A percentile compares a stretch with the other conserved stretches of the same genome.
Evolutionary conservation across 2,797 vertebrate genomes (phyloP).

Genomic region (Cirrhinus molitorella): DNA sequence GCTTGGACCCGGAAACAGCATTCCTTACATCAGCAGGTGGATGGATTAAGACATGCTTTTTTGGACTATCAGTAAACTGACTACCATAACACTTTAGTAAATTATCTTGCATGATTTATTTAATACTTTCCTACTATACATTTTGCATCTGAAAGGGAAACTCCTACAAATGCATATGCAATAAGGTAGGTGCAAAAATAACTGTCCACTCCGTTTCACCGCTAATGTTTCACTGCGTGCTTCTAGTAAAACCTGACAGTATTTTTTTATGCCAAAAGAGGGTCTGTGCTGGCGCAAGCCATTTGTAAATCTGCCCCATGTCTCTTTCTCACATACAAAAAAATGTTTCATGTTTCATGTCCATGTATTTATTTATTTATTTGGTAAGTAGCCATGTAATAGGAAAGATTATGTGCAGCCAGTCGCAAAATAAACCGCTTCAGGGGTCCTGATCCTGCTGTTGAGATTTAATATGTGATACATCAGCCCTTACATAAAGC

Average conservation of each 20-base stretch:
- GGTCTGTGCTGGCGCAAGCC: background rate
- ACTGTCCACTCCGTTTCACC: background rate
- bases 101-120: background rate
- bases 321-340: constrained; percentile 16
- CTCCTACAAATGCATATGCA: background rate
- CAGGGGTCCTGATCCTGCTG: background rate
- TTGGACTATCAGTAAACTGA: background rate
- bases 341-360: background rate
- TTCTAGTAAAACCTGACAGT: background rate
- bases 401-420: background rate
- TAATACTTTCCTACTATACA: background rate
- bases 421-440: background rate
- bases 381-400: background rate
- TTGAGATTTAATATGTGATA: constrained; percentile 2
- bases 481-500: background rate
- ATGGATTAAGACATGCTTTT: background rate
- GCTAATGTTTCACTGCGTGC: background rate
- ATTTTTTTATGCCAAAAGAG: background rate
- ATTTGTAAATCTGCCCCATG: background rate
- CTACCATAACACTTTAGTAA: background rate
- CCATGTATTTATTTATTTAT: constrained; percentile 10
- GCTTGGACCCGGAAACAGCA: no score
- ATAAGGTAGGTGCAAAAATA: background rate
- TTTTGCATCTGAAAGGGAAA: background rate
- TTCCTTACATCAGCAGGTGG: background rate